A percentile compares a stretch with the other conserved stretches of the same genome.
These are phyloP conservation scores for Ptychochromis oligacanthus DNA, from an alignment of 2,113 vertebrate species.

Conservation along the genomic window DNA sequence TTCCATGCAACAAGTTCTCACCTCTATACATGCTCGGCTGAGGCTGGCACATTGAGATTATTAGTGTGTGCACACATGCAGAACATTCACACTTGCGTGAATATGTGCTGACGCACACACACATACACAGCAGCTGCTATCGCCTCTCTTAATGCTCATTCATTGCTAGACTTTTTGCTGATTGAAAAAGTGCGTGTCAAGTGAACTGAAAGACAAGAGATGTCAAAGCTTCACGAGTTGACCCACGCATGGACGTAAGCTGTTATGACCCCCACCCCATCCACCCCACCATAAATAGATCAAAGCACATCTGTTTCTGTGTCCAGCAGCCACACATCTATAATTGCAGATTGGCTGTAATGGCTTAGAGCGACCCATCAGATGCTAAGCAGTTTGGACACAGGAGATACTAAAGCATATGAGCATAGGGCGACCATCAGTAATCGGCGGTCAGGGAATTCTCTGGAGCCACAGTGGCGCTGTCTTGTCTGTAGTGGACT, in stretches of 20 bases:
- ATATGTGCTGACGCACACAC: constrained; percentile 1
- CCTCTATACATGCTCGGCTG: constrained; percentile 53
- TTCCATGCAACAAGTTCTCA: constrained; percentile 60
- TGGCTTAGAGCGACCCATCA: constrained; percentile 73
- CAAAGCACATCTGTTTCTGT: constrained; percentile 80
- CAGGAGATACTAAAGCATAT: constrained; percentile 75
- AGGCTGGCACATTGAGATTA: constrained; percentile 35
- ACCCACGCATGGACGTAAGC: constrained; percentile 71
- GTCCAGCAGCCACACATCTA: constrained; percentile 77
- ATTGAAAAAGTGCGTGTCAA: constrained; percentile 70
- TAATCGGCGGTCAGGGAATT: constrained; percentile 67
- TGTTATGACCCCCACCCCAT: constrained; percentile 39
- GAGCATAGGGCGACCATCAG: constrained; percentile 63
- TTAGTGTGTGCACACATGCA: background rate
- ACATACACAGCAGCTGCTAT: constrained; percentile 5
- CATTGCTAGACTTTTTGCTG: constrained; percentile 43
- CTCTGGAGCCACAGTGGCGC: constrained; percentile 68
- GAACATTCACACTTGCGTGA: constrained; percentile 18
- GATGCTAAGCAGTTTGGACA: constrained; percentile 79
- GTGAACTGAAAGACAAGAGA: constrained; percentile 67
- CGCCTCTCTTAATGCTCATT: constrained; percentile 15
- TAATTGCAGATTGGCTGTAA: constrained; percentile 76
- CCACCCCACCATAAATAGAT: constrained; percentile 78
- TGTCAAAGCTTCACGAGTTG: constrained; percentile 73
- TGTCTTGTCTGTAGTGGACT: constrained; percentile 75